These are phyloP conservation scores for Hippocampus zosterae DNA, from an alignment of 2,113 vertebrate species.

Conservation along the genomic window DNA sequence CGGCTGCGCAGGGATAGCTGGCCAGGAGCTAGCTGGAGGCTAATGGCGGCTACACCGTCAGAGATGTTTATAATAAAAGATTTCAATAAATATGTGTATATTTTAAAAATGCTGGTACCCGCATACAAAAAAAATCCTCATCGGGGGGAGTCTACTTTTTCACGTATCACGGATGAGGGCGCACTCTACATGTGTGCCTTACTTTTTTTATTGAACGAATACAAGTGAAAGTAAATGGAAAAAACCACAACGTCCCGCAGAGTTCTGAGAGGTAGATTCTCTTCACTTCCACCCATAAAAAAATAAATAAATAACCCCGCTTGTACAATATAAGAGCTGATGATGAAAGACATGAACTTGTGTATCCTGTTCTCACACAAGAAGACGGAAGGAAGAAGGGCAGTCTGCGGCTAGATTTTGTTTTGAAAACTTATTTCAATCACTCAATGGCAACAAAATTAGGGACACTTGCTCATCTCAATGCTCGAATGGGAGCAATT, in stretches of 20 bases:
- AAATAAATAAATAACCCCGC: background rate
- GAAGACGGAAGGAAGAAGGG: background rate
- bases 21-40: no score
- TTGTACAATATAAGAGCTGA: constrained; percentile 26
- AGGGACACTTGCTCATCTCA: background rate
- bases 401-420: constrained; percentile 6
- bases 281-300: constrained; percentile 27
- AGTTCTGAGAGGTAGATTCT: constrained; percentile 24
- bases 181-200: background rate
- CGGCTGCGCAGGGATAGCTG: no score
- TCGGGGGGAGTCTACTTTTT: no score
- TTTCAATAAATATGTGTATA: no score
- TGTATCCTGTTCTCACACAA: background rate
- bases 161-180: no score
- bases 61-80: no score
- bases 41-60: no score
- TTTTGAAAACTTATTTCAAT: constrained; percentile 15
- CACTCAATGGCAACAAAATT: background rate
- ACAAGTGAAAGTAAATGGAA: constrained; percentile 39
- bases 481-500: background rate
- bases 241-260: constrained; percentile 23
- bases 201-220: constrained; percentile 12
- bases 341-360: constrained; percentile 35
- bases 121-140: no score
- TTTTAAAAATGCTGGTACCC: no score